Conservation (phyloP, 1,140 invertebrate genomes). For the Stenopsyche tienmushanensis region DNA sequence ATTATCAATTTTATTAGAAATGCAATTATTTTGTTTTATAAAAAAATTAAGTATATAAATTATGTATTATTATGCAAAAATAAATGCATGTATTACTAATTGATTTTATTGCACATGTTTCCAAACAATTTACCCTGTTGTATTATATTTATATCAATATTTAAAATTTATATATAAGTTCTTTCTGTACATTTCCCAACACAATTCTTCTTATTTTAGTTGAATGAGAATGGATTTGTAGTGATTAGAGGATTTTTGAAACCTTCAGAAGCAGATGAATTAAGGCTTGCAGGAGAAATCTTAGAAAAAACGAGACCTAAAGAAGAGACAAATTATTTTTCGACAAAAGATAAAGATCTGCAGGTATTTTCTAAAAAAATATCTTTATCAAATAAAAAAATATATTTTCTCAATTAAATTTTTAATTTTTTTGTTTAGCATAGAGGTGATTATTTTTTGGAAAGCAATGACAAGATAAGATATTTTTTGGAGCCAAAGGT, state of each 20-base stretch:
- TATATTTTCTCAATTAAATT: neutral
- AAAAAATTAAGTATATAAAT: too few relatives aligned
- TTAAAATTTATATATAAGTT: slow-evolving; percentile 21
- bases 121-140: too few relatives aligned
- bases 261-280: slow-evolving; percentile 63
- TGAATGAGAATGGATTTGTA: slow-evolving; percentile 7
- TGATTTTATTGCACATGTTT: too few relatives aligned
- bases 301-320: slow-evolving; percentile 71
- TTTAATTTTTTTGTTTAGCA: slow-evolving; percentile 50
- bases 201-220: slow-evolving; percentile 1
- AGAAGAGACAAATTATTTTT: slow-evolving; percentile 44
- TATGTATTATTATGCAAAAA: too few relatives aligned
- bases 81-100: too few relatives aligned
- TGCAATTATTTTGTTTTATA: too few relatives aligned
- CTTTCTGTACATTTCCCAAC: slow-evolving; percentile 8
- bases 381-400: neutral
- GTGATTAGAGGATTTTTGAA: slow-evolving; percentile 5
- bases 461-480: slow-evolving; percentile 85
- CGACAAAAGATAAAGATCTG: neutral
- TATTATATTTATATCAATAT: slow-evolving; percentile 17
- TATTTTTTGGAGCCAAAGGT: slow-evolving; percentile 85
- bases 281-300: slow-evolving; percentile 65
- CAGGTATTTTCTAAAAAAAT: neutral
- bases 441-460: slow-evolving; percentile 78
- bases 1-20: too few relatives aligned